Percentiles rank a stretch among this genome's conserved stretches.
phyloP scores from a whole-genome alignment of 2,113 vertebrate genomes.

The Gymnobelideus leadbeateri region DNA sequence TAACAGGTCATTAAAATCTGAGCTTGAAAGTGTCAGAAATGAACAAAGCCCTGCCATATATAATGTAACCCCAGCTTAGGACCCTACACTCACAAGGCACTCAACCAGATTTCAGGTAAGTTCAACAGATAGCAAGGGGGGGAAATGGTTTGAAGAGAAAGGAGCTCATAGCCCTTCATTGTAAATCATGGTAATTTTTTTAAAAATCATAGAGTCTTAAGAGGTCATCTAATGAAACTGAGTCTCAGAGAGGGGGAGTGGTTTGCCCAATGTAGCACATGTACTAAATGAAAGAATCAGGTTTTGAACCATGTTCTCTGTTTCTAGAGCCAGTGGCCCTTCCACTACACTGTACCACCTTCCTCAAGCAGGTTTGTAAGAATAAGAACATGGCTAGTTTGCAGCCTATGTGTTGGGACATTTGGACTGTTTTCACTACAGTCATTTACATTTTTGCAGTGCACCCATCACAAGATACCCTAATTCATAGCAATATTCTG shows the following conservation, averaged over 20 bases:
- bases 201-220: conserved; percentile 4
- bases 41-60: neutral
- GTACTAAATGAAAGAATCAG: neutral
- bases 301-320: neutral
- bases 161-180: neutral
- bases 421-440: neutral
- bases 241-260: neutral
- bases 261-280: neutral
- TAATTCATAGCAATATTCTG: conserved; percentile 22
- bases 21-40: conserved; percentile 24
- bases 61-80: conserved; percentile 5
- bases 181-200: conserved; percentile 4
- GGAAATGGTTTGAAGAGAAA: neutral
- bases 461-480: conserved; percentile 18
- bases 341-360: neutral
- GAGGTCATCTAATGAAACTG: neutral
- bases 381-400: conserved; percentile 12
- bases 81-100: neutral
- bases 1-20: conserved; percentile 34
- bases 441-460: conserved; percentile 28
- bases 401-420: neutral
- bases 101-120: neutral
- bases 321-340: neutral
- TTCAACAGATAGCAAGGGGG: neutral
- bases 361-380: neutral